Base-by-base conservation (phyloP, 2,113 vertebrate species). In the Centropus unirufus region DNA sequence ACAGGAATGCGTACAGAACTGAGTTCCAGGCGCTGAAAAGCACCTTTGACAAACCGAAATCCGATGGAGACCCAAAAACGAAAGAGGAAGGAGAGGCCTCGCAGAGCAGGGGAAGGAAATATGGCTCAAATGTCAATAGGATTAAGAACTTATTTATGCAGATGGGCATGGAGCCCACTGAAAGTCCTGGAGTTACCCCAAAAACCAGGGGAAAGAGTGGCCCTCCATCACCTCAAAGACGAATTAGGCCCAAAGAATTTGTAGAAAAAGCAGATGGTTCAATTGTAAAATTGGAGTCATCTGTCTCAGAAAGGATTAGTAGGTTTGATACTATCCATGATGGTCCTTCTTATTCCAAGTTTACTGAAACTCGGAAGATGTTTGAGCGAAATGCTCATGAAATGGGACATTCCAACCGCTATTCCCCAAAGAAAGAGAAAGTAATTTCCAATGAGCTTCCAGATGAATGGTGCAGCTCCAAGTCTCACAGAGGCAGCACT, bases 101-200 rank as follows among this genome's bases (percentile, higher is more conserved):
- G 14, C 99, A 99, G 95, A 99, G 97, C 10, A 98, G 99, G 87
- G 99, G 99, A 15, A 98, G 99, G 67, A 99, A 99, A 94, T 99
- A 99, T 97, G 99, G 99, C 55, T 98, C 98, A 62, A 99, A 99
- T 34, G 99, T 99, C 98, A 99, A 99, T 95, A 98, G 99, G 89
- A 99, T 99, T 97, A 99, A 99, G 97, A 99, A 99, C 95, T 98
- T 99, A 90, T 99, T 99, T 96, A 99, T 99, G 99, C 99, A 99
- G 97, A 99, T 99, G 99, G 99, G 98, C 66, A 98, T 99, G 73
- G 99, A 98, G 70, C 98, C 98, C 87, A 96, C 44, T 70, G 98
- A 99, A 75, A 98, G 74, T 55, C 49, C 95, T 39, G 83, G 97
- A 8, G 87, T 96, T 36, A 14, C 97, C 46, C 89, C 97, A 73